phyloP scores from a whole-genome alignment of 2,113 vertebrate genomes.

The Carassius gibelio region DNA sequence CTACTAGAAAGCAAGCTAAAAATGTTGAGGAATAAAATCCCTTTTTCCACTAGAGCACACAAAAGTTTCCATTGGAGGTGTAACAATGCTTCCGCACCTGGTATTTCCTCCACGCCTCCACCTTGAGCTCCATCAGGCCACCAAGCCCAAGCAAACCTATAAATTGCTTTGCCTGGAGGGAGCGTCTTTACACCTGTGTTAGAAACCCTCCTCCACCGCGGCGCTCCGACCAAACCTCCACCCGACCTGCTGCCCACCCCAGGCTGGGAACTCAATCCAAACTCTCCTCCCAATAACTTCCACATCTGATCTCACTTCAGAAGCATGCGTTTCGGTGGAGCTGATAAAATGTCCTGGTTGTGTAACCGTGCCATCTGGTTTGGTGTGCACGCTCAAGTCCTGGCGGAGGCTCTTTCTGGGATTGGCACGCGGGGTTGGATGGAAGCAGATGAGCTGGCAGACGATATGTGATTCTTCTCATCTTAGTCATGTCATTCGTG shows the following conservation, averaged over 20 bases:
- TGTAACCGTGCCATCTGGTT: constrained; percentile 56
- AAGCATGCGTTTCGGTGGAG: constrained; percentile 2
- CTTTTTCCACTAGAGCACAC: constrained; percentile 63
- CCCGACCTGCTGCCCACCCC: constrained; percentile 46
- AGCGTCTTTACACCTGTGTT: constrained; percentile 50
- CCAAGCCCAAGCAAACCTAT: constrained; percentile 63
- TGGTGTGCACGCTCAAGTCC: constrained; percentile 15
- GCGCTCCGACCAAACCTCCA: background rate
- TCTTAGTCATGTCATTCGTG: background rate
- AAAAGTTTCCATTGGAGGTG: constrained; percentile 63
- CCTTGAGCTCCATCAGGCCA: constrained; percentile 49
- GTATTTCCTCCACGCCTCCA: constrained; percentile 47
- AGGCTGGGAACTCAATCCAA: constrained; percentile 56
- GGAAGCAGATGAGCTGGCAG: background rate
- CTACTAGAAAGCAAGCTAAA: constrained; percentile 12
- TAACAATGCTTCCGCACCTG: constrained; percentile 73
- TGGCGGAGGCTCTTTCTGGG: background rate
- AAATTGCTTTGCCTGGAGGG: constrained; percentile 62
- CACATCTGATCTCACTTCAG: background rate
- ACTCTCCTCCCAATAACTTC: constrained; percentile 53
- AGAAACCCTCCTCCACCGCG: constrained; percentile 28
- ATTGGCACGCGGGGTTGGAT: background rate
- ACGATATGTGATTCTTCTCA: background rate
- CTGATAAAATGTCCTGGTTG: constrained; percentile 22
- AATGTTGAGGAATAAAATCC: constrained; percentile 50